Conservation (phyloP, 2,888 invertebrate genomes). For the Epinotia ramella region DNA sequence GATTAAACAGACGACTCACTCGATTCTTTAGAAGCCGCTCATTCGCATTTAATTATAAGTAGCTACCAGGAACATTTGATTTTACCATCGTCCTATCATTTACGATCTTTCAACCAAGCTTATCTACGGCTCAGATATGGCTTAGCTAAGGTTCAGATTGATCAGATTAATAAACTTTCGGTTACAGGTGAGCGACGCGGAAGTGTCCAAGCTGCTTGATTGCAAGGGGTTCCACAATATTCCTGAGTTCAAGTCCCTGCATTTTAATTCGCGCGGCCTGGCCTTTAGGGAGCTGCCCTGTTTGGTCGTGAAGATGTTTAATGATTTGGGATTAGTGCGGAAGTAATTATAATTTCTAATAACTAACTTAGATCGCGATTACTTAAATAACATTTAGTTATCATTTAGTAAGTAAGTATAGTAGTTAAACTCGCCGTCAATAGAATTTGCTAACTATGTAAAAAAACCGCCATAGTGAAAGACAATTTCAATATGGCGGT, state of each 20-base stretch:
- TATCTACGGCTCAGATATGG: not conserved
- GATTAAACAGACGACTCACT: too few species aligned
- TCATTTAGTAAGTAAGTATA: too few species aligned
- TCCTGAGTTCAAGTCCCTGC: constrained; percentile 78
- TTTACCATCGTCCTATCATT: not conserved
- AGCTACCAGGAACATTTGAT: not conserved
- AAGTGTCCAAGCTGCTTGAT: constrained; percentile 79
- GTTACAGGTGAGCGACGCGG: constrained; percentile 83
- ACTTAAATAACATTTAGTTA: too few species aligned
- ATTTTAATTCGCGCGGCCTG: constrained; percentile 85
- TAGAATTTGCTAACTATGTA: too few species aligned
- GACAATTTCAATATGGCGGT: too few species aligned
- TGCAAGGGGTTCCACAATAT: constrained; percentile 84
- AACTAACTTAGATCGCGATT: not conserved
- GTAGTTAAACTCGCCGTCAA: too few species aligned
- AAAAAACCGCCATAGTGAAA: too few species aligned
- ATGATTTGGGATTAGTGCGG: constrained; percentile 88
- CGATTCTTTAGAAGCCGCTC: too few species aligned
- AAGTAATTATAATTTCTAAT: constrained; percentile 56
- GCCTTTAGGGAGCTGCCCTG: constrained; percentile 86
- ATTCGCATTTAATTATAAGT: too few species aligned
- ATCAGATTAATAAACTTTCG: not conserved
- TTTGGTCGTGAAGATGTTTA: constrained; percentile 88
- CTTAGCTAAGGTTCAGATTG: not conserved
- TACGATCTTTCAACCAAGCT: not conserved